phyloP scores from a whole-genome alignment of 2,113 vertebrate species.

The Rafetus swinhoei region DNA sequence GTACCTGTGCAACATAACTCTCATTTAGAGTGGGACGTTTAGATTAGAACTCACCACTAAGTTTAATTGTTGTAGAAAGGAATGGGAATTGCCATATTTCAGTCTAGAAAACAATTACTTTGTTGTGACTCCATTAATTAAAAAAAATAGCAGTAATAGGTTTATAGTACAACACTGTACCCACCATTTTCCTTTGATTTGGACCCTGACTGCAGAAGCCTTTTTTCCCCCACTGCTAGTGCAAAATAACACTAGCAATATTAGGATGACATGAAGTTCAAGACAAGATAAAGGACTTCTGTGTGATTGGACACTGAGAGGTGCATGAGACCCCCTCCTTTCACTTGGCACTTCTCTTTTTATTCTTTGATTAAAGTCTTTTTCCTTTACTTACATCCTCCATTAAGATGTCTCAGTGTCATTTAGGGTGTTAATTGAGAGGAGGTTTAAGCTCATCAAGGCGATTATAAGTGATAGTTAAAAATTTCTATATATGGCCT shows the following conservation, averaged over 20 bases:
- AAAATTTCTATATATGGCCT: slow-evolving; percentile 95
- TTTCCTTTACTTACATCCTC: slow-evolving; percentile 87
- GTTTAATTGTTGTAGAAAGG: not conserved
- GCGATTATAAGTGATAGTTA: slow-evolving; percentile 96
- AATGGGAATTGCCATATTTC: not conserved
- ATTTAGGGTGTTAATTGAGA: slow-evolving; percentile 98
- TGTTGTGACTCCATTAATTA: not conserved
- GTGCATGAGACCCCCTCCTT: slow-evolving; percentile 49
- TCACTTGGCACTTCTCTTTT: slow-evolving; percentile 64
- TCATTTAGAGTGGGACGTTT: not conserved
- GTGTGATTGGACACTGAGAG: slow-evolving; percentile 54
- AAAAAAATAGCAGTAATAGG: not conserved
- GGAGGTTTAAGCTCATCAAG: slow-evolving; percentile 94
- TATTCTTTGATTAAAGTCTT: slow-evolving; percentile 85
- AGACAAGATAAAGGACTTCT: slow-evolving; percentile 45
- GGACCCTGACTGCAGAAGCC: slow-evolving; percentile 29
- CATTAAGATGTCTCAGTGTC: slow-evolving; percentile 92
- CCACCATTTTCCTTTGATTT: not conserved
- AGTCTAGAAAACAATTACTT: not conserved
- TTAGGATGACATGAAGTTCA: slow-evolving; percentile 46
- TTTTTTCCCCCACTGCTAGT: not conserved
- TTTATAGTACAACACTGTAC: not conserved
- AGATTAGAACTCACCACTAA: not conserved
- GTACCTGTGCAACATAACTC: slow-evolving; percentile 30
- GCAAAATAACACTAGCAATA: not conserved